phyloP scores from a whole-genome alignment of 2,113 vertebrate genomes.

The Piaya cayana region DNA sequence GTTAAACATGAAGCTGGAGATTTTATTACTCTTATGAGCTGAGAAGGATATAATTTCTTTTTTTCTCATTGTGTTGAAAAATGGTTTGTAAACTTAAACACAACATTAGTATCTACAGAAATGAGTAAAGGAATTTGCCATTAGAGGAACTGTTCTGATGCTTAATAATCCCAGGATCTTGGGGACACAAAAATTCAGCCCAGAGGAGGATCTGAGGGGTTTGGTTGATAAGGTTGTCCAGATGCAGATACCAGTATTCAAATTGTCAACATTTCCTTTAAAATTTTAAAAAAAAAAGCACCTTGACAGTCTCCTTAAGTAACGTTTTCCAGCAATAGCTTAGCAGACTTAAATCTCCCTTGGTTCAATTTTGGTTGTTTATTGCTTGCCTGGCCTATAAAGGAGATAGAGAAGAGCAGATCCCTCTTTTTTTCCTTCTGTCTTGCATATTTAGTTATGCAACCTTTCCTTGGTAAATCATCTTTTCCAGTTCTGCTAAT shows the following conservation, averaged over 20 bases:
- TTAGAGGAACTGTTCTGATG: not conserved
- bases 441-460: fast-evolving
- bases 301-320: not conserved
- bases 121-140: fast-evolving
- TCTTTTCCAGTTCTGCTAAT: not conserved
- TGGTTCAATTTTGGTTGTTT: not conserved
- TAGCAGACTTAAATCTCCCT: not conserved
- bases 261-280: not conserved
- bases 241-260: fast-evolving
- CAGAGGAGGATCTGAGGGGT: not conserved
- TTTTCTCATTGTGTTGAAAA: not conserved
- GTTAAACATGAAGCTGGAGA: not conserved
- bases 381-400: fast-evolving
- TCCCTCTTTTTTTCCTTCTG: not conserved
- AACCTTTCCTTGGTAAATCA: fast-evolving
- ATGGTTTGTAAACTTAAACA: not conserved
- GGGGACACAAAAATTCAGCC: fast-evolving
- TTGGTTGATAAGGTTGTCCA: not conserved
- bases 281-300: not conserved
- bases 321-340: not conserved
- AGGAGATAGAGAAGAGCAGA: not conserved
- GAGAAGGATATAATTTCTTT: not conserved
- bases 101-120: not conserved
- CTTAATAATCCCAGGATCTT: not conserved
- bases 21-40: not conserved